A percentile compares a stretch with the other conserved stretches of the same genome.
Conservation (phyloP, 2,113 vertebrate genomes). For the Saccopteryx leptura region DNA sequence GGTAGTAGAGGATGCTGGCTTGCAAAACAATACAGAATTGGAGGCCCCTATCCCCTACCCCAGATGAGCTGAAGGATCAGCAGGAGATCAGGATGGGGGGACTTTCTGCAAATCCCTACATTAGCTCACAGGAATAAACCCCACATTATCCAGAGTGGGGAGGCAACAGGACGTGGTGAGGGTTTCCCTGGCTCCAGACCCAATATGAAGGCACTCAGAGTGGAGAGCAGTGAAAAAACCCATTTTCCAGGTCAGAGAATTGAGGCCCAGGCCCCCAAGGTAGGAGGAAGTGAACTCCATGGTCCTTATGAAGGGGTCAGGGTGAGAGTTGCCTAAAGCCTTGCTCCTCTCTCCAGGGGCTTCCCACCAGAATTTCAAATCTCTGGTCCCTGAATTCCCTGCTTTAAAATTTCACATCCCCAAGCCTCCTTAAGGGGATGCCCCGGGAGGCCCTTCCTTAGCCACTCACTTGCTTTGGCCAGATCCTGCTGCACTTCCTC, state of each 20-base stretch:
- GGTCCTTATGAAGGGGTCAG: not conserved
- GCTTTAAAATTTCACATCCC: not conserved
- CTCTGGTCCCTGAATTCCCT: not conserved
- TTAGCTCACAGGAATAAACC: not conserved
- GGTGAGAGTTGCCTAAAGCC: fast-evolving
- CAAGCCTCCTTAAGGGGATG: not conserved
- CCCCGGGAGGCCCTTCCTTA: not conserved
- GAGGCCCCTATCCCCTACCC: not conserved
- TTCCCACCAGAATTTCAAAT: not conserved
- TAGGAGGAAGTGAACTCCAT: not conserved
- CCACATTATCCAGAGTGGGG: not conserved
- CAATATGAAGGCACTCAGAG: not conserved
- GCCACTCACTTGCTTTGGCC: not conserved
- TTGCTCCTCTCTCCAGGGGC: not conserved
- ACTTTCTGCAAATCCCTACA: not conserved
- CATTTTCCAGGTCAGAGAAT: not conserved
- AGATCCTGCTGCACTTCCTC: not conserved
- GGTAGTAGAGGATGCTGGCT: not conserved
- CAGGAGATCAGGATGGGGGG: not conserved
- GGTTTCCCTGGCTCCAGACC: not conserved
- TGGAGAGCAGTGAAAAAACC: not conserved
- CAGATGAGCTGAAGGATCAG: not conserved
- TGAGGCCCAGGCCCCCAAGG: not conserved
- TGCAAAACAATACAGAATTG: not conserved
- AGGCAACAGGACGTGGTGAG: fast-evolving